Evolutionary conservation across 1,140 invertebrate genomes (phyloP), one percentile per base, ranked within the genome.

Genomic region (Goniozus legneri): DNA sequence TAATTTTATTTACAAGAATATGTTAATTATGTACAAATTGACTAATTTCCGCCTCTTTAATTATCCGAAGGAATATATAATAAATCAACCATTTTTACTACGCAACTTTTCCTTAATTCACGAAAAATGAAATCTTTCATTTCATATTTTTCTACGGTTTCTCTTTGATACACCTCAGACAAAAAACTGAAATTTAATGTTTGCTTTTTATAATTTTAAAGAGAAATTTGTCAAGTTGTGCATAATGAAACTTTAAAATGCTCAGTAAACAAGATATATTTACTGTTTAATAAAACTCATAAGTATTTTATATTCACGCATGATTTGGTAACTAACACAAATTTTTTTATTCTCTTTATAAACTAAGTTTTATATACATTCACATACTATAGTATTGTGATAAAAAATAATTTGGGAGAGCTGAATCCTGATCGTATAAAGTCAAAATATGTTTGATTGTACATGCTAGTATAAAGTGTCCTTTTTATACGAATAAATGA

Each of bases 401-500:
- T 71, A 73, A 65, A 50, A 40, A 44, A 48, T 49, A 27, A 27
- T 53, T 63, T 53, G 63, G 58, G 59, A 49, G 52, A 65, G 38
- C 61, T 55, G 59, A 64, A 27, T 27, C 4, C 46, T 69, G 58
- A 45, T 54, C 44, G 67, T 60, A 69, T 60, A 46, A 67, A 69
- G 58, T 50, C 41, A 70, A 70, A 52, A 10, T 27, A 46, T 64
- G 33, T 67, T 69, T 64, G 56, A 66, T 63, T 67, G 67, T 71
- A 72, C 63, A 60, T 72, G 67, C 59, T 70, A 71, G 70, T 70
- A 71, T 73, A 73, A 73, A 73, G 68, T 72, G 69, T 71, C 68
- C 69, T 71, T 71, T n/a, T 72, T 72, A 69, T 69, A 71, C 65
- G 60, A 72, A 72, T 72, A 71, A 72, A 72, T 60, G 68, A 71